These are phyloP conservation scores for Helobdella robusta DNA, from an alignment of 2,888 invertebrate genomes.

Conservation along the genomic window DNA sequence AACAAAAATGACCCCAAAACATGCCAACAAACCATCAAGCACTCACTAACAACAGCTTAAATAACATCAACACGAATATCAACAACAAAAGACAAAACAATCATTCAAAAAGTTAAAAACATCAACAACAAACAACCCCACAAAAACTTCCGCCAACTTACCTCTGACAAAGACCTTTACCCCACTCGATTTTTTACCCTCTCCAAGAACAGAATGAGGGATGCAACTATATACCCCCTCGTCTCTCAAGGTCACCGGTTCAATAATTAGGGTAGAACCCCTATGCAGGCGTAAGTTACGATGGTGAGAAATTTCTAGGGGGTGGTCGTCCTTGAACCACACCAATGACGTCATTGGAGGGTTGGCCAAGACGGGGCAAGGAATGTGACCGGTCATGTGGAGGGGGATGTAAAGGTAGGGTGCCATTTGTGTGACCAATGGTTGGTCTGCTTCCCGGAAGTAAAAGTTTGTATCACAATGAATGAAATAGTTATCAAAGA, in stretches of 20 bases:
- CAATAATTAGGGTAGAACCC: constrained; percentile 32
- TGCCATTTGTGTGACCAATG: constrained; percentile 75
- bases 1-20: too few relatives aligned
- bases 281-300: constrained; percentile 12
- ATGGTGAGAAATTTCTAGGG: constrained; percentile 23
- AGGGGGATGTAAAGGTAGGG: constrained; percentile 88
- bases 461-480: too few relatives aligned
- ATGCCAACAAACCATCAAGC: too few relatives aligned
- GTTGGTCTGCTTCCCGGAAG: constrained; percentile 12
- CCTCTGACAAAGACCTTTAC: constrained; percentile 58
- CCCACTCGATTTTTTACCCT: constrained; percentile 77
- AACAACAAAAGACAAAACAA: too few relatives aligned
- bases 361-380: constrained; percentile 92
- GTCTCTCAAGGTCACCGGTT: constrained; percentile 71
- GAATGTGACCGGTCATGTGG: constrained; percentile 72
- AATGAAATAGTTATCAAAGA: too few relatives aligned
- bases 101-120: too few relatives aligned
- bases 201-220: constrained; percentile 87
- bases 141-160: too few relatives aligned
- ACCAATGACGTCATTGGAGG: constrained; percentile 88
- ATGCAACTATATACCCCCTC: constrained; percentile 89
- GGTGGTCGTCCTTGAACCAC: constrained; percentile 90
- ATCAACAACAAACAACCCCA: too few relatives aligned
- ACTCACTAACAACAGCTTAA: too few relatives aligned
- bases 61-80: too few relatives aligned